A percentile compares a stretch with the other conserved stretches of the same genome.
These are phyloP conservation scores for Dendrocopos noguchii DNA, from an alignment of 2,113 vertebrate species.

Conservation along the genomic window DNA sequence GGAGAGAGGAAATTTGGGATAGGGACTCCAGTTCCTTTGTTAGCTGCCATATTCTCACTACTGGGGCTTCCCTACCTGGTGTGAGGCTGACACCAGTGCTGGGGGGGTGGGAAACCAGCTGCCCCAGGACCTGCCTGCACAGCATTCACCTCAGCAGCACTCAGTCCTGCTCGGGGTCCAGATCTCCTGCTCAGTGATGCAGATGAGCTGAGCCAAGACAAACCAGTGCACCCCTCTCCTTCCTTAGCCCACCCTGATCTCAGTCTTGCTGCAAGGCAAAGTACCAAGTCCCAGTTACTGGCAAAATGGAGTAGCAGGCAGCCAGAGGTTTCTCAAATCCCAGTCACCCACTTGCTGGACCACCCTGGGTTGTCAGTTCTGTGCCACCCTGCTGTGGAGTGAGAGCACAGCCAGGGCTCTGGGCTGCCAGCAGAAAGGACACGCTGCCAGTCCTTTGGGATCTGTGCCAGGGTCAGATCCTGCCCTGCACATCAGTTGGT, in stretches of 20 bases:
- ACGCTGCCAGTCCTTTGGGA: rapidly evolving
- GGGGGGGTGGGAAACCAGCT: too few species aligned
- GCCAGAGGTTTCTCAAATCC: neutral
- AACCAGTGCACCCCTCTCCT: neutral
- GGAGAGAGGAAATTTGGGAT: neutral
- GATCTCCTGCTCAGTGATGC: neutral
- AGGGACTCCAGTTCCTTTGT: neutral
- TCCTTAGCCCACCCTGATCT: neutral
- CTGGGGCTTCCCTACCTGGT: neutral
- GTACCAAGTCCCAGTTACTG: neutral
- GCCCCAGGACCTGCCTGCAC: neutral
- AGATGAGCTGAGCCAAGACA: neutral
- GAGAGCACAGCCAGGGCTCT: neutral
- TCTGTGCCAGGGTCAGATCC: neutral
- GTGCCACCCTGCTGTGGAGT: neutral
- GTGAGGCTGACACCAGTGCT: neutral
- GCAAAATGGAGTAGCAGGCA: neutral
- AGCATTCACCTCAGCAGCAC: neutral
- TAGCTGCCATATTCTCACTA: neutral
- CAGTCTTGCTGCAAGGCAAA: neutral
- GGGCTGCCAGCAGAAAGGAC: neutral
- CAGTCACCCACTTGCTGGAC: neutral
- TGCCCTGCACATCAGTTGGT: neutral
- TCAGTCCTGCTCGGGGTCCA: neutral
- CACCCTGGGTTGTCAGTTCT: neutral